A percentile compares a stretch with the other conserved stretches of the same genome.
phyloP scores from a whole-genome alignment of 1,140 invertebrate genomes.

The Drosophila sp. region DNA sequence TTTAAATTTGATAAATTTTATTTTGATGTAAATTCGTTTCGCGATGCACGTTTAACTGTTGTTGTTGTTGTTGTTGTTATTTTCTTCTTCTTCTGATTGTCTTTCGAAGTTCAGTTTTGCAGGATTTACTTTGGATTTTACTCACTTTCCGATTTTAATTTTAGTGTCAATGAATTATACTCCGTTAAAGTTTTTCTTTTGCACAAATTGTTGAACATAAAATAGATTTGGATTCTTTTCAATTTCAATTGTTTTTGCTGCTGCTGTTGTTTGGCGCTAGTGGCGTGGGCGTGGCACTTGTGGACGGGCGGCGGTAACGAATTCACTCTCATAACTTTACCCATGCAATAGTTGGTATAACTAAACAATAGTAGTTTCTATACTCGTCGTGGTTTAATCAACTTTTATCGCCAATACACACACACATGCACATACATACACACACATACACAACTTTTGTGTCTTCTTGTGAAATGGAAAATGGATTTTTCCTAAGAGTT shows the following conservation, averaged over 20 bases:
- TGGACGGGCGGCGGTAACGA: constrained; percentile 61
- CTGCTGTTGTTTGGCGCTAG: constrained; percentile 46
- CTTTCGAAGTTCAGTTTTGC: too few species aligned
- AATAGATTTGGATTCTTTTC: constrained; percentile 78
- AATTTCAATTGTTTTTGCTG: constrained; percentile 67
- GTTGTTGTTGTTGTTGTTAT: too few species aligned
- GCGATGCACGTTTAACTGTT: not conserved
- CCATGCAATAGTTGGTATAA: constrained; percentile 64
- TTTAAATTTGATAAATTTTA: not conserved
- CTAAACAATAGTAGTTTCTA: constrained; percentile 41
- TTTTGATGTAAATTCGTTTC: not conserved
- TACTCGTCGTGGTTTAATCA: too few species aligned
- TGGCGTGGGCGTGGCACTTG: constrained; percentile 62
- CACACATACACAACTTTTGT: not conserved
- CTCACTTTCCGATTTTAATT: constrained; percentile 51
- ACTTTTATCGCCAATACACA: too few species aligned
- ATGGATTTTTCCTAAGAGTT: constrained; percentile 16
- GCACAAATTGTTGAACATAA: constrained; percentile 81
- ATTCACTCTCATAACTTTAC: constrained; percentile 82
- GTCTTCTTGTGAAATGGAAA: constrained; percentile 10
- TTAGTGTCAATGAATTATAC: constrained; percentile 72
- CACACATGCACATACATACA: not conserved
- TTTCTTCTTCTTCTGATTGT: not conserved
- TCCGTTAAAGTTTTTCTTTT: constrained; percentile 76
- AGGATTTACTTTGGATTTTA: constrained; percentile 26